Evolutionary conservation across 2,113 vertebrate species (phyloP).

Genomic region (Cavia porcellus): DNA sequence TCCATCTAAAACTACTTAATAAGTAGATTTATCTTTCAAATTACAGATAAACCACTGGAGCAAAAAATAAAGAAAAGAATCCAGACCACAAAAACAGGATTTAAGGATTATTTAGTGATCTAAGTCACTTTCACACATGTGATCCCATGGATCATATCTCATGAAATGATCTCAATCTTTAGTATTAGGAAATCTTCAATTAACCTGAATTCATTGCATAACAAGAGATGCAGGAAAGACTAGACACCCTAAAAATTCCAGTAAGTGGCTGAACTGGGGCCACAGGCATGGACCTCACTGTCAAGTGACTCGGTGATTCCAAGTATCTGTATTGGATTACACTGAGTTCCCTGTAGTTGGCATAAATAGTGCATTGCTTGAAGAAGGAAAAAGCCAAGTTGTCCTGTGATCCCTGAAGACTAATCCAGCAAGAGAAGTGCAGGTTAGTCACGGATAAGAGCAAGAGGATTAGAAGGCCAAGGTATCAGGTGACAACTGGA

Average conservation of each 20-base stretch:
- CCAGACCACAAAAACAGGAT: not conserved
- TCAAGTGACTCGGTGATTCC: constrained; percentile 44
- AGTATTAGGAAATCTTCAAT: not conserved
- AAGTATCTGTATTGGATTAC: not conserved
- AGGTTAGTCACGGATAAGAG: constrained; percentile 41
- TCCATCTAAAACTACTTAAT: not conserved
- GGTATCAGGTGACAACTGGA: constrained; percentile 45
- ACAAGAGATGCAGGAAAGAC: not conserved
- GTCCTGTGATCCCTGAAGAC: constrained; percentile 55
- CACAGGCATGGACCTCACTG: not conserved
- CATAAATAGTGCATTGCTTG: not conserved
- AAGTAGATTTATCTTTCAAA: constrained; percentile 48
- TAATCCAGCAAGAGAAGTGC: constrained; percentile 35
- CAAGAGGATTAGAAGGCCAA: constrained; percentile 13
- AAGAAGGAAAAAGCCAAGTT: constrained; percentile 43
- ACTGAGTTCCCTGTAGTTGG: not conserved
- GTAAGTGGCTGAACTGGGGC: not conserved
- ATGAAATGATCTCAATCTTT: not conserved
- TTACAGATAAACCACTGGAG: not conserved
- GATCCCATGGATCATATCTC: not conserved
- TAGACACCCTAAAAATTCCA: not conserved
- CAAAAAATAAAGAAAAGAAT: constrained; percentile 23
- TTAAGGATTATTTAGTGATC: not conserved
- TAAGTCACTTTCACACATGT: not conserved
- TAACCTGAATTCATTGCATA: not conserved